Conservation (phyloP, 2,797 vertebrate species). For the Bovichtus variegatus region DNA sequence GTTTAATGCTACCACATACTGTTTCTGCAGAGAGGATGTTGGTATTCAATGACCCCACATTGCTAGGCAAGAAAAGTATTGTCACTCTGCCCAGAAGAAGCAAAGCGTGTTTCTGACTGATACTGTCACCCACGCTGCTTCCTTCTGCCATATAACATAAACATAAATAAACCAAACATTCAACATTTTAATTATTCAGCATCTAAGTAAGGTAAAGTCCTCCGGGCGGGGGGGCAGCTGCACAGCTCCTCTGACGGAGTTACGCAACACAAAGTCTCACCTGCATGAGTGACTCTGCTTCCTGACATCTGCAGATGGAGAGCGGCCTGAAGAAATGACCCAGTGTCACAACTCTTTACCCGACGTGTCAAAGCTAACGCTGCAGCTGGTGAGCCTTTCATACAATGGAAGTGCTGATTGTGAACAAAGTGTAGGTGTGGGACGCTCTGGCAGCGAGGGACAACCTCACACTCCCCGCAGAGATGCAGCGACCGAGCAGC, state of each 20-base stretch:
- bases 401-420: slow-evolving; percentile 55
- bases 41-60: slow-evolving; percentile 2
- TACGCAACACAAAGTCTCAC: slow-evolving; percentile 58
- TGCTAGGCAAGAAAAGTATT: not conserved
- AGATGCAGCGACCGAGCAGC: slow-evolving; percentile 19
- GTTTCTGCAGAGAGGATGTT: slow-evolving; percentile 9
- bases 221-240: not conserved
- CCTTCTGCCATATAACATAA: slow-evolving; percentile 33
- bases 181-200: slow-evolving; percentile 53
- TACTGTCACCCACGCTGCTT: not conserved
- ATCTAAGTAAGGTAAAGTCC: slow-evolving; percentile 10
- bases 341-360: slow-evolving; percentile 69
- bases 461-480: slow-evolving; percentile 28
- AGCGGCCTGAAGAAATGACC: slow-evolving; percentile 62
- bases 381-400: slow-evolving; percentile 51
- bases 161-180: slow-evolving; percentile 43
- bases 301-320: slow-evolving; percentile 73
- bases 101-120: slow-evolving; percentile 15
- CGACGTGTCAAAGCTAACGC: slow-evolving; percentile 38
- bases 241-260: slow-evolving; percentile 41
- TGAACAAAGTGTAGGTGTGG: slow-evolving; percentile 47
- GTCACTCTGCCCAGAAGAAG: slow-evolving; percentile 25
- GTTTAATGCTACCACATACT: slow-evolving; percentile 15
- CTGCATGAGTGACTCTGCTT: slow-evolving; percentile 68
- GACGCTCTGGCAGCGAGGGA: slow-evolving; percentile 13